phyloP scores from a whole-genome alignment of 1,140 invertebrate species.

The Cephus cinctus region DNA sequence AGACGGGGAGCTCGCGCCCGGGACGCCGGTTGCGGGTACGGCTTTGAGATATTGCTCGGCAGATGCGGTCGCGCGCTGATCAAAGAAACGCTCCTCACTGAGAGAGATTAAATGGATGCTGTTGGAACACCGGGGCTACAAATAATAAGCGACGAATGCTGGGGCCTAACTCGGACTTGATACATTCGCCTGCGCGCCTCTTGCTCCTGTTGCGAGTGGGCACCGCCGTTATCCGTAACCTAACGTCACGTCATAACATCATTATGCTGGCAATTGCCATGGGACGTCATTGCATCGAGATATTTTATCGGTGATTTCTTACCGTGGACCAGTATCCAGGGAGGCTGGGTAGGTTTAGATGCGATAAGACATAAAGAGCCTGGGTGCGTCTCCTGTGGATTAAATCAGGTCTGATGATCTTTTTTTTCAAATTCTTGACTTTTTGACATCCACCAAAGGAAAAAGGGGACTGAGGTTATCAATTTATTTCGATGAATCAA shows the following conservation, averaged over 20 bases:
- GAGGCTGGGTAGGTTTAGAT: no score
- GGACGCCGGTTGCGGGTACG: conserved; percentile 45
- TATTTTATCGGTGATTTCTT: no score
- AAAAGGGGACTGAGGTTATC: no score
- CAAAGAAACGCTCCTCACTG: conserved; percentile 53
- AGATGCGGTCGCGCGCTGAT: conserved; percentile 55
- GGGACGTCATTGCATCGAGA: no score
- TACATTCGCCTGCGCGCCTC: conserved; percentile 35
- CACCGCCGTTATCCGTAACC: conserved; percentile 33
- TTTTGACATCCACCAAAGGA: no score
- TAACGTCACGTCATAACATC: conserved; percentile 46
- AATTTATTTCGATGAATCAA: no score
- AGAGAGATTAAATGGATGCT: conserved; percentile 55
- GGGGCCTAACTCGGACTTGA: conserved; percentile 42
- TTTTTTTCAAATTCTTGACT: no score
- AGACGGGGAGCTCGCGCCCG: conserved; percentile 51
- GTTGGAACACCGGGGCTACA: conserved; percentile 48
- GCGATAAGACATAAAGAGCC: no score
- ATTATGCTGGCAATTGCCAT: conserved; percentile 37
- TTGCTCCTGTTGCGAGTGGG: conserved; percentile 27
- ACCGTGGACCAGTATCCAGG: no score
- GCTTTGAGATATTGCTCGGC: conserved; percentile 52
- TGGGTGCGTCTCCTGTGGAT: no score
- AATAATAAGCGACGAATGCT: conserved; percentile 45
- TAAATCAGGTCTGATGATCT: no score